These are phyloP conservation scores for Agelaius phoeniceus DNA, from an alignment of 2,113 vertebrate species.

Conservation along the genomic window DNA sequence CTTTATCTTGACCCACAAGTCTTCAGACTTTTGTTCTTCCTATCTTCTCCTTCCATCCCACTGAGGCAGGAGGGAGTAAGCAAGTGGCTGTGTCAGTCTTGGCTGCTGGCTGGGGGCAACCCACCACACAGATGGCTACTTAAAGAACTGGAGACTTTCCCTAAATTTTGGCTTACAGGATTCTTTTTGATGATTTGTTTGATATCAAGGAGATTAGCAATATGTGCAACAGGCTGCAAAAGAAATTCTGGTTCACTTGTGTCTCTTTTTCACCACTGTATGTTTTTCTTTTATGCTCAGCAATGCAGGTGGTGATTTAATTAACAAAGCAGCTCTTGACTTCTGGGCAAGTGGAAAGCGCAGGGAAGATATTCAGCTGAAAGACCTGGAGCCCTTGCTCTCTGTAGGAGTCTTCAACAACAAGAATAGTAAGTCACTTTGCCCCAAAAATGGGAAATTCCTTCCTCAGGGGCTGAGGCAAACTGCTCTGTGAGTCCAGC, in stretches of 20 bases:
- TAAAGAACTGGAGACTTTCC: not conserved
- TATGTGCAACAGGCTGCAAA: not conserved
- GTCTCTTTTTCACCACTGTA: not conserved
- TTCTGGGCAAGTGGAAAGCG: conserved; percentile 83
- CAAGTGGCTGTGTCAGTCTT: not conserved
- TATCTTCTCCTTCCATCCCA: not conserved
- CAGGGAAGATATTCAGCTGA: conserved; percentile 87
- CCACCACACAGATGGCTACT: not conserved
- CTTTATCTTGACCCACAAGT: not conserved
- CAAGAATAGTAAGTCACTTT: conserved; percentile 85
- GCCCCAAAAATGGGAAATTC: not conserved
- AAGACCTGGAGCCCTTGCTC: conserved; percentile 81
- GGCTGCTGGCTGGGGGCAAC: not conserved
- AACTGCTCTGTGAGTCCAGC: not conserved
- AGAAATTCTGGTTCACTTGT: not conserved
- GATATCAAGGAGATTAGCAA: not conserved
- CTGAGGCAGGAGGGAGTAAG: not conserved
- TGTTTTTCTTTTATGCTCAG: conserved; percentile 60
- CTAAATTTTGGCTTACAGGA: not conserved
- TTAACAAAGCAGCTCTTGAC: conserved; percentile 81
- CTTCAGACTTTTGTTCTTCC: not conserved
- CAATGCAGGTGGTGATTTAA: conserved; percentile 89
- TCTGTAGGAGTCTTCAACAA: conserved; percentile 90
- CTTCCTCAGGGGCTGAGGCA: not conserved
- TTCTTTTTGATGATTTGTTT: not conserved